Percentiles rank a stretch among this genome's conserved stretches.
Conservation (phyloP, 1,140 invertebrate genomes). For the Halesus radiatus region DNA sequence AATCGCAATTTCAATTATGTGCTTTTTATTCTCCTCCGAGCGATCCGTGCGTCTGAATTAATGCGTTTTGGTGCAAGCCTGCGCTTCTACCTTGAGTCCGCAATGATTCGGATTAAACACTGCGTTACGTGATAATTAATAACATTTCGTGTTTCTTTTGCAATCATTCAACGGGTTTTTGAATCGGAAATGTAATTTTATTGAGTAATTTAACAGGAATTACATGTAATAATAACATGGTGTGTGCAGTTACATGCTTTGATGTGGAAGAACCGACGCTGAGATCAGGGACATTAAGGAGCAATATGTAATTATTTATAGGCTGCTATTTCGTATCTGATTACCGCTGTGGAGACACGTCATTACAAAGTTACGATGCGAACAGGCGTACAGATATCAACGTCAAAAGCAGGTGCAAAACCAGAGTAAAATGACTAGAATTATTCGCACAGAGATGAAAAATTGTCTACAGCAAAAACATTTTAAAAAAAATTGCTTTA, state of each 20-base stretch:
- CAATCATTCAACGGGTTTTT: slow-evolving; percentile 16
- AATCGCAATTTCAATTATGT: slow-evolving; percentile 57
- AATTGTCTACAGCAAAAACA: too few species aligned
- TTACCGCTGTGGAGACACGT: background rate
- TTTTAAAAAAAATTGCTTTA: too few species aligned
- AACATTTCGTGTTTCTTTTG: background rate
- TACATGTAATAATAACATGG: too few species aligned
- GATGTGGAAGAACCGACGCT: too few species aligned
- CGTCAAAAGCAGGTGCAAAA: too few species aligned
- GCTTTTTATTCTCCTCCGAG: slow-evolving; percentile 53
- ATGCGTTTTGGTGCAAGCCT: slow-evolving; percentile 27
- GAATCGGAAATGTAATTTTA: background rate
- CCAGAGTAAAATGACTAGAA: too few species aligned
- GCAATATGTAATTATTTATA: background rate
- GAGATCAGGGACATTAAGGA: too few species aligned
- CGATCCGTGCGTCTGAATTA: slow-evolving; percentile 44
- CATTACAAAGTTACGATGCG: background rate
- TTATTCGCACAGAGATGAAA: too few species aligned
- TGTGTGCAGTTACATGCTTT: too few species aligned
- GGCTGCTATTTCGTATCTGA: background rate
- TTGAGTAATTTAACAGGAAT: background rate
- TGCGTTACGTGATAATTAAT: slow-evolving; percentile 35
- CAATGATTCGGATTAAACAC: background rate
- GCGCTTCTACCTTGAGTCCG: background rate
- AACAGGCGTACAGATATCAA: too few species aligned